Base-by-base conservation (phyloP, 2,888 invertebrate genomes). In the Augiades crinisus region DNA sequence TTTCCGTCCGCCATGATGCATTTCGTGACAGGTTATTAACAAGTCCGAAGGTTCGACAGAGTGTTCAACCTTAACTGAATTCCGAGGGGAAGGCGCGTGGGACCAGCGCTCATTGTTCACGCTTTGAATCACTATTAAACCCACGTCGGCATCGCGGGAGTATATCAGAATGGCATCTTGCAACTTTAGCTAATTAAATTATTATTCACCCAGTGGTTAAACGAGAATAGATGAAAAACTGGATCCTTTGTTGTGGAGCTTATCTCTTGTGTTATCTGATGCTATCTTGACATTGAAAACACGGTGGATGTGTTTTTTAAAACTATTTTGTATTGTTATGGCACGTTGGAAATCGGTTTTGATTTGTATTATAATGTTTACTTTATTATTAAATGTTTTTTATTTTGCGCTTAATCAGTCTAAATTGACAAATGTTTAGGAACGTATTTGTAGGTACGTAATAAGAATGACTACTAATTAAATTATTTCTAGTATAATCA, bases 61-160 rank as follows among this genome's bases (percentile, higher is more conserved):
- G 37, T 37, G 36, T 51, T 41, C 50, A 44, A 19, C 49, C 43
- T 51, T 30, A 43, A 22, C 43, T 31, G 44, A 44, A 51, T 51
- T 37, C 50, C 44, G 14, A 21, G 50, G 36, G 44, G 41, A 36
- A 14, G 27, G 38, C 52, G 70, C 73, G 73, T 75, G 75, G 73
- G 75, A 73, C 49, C 57, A 41, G 43, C 46, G 46, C 58, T 61
- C 58, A 74, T 75, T 72, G 36, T 56, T 65, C 58, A 58, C 56
- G 60, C 53, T 62, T 65, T 63, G 65, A 64, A 68, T 65, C 64
- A 60, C 55, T 49, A 47, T 43, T 46, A 27, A 56, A 54, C 51
- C 51, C 51, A 51, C 51, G 44, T 51, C 51, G 40, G 34, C 27
- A 24, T 12, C 34, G 14, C 41, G 22, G 41, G 30, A 21, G 21